Evolutionary conservation across 2,888 invertebrate species (phyloP), one percentile per base, ranked within the genome.

Genomic region (Eucriotettix oculatus): DNA sequence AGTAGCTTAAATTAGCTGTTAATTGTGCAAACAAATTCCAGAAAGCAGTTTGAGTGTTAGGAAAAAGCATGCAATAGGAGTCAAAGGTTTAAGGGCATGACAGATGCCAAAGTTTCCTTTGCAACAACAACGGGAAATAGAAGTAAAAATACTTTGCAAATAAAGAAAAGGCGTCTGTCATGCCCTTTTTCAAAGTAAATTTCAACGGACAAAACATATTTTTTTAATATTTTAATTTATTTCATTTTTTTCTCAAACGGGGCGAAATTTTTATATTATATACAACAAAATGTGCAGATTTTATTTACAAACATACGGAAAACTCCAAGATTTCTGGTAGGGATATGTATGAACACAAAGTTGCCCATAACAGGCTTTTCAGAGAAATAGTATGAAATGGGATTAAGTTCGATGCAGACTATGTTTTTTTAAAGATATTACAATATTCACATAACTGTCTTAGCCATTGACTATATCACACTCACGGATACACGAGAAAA

Each of bases 191-290:
- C 29, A 29, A 29, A 29, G 29, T 29, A 29, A 29, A 48, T 14
- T 14, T 48, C n/a, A 48, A 48, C 48, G 12, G 48, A 48, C 12
- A 48, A 48, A 14, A 48, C 48, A 48, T 12, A 48, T 48, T 14
- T 48, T 48, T 62, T 64, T 62, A 56, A 64, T 62, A 61, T 62
- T 59, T 62, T 61, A 55, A 64, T 62, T 62, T 64, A 62, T 60
- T 62, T 64, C 62, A 64, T 60, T 61, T 62, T 62, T 59, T 59
- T 63, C 62, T 60, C 58, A 64, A 64, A 62, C 62, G 63, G 63
- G 63, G 63, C 61, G 63, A 62, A 64, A 64, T 60, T 58, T 57
- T 57, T 61, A 60, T 58, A 53, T 61, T 60, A 54, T 60, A 55
- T 62, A 62, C 52, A 62, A 64, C 63, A 63, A 63, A 61, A 64